These are phyloP conservation scores for Melieria picta DNA, from an alignment of 2,888 invertebrate species.

Conservation along the genomic window DNA sequence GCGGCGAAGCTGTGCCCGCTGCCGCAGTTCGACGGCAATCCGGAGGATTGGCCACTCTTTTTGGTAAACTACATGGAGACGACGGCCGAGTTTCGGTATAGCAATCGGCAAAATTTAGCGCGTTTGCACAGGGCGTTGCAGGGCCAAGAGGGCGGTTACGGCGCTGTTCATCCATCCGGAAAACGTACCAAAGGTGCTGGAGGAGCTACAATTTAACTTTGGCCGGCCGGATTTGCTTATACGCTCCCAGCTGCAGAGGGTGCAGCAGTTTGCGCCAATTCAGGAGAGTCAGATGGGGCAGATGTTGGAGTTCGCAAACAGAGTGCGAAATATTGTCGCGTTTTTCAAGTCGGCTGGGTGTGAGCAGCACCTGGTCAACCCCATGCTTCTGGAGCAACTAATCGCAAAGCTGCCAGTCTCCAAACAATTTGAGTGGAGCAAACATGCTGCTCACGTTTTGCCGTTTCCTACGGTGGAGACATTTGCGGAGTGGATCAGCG, in stretches of 20 bases:
- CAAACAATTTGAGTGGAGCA: slow-evolving; percentile 7
- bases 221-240: slow-evolving; percentile 35
- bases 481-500: not conserved
- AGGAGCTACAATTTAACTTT: slow-evolving; percentile 37
- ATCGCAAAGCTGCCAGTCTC: slow-evolving; percentile 3
- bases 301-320: not conserved
- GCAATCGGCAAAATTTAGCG: slow-evolving; percentile 33
- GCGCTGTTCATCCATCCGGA: slow-evolving; percentile 29
- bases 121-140: slow-evolving; percentile 29
- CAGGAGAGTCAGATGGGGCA: not conserved
- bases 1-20: slow-evolving; percentile 9
- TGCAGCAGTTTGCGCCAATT: not conserved
- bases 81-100: slow-evolving; percentile 21
- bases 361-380: not conserved
- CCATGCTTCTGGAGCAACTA: not conserved
- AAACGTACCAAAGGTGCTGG: slow-evolving; percentile 26
- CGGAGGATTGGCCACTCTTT: slow-evolving; percentile 28
- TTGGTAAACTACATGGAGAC: slow-evolving; percentile 17
- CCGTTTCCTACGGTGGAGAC: slow-evolving; percentile 1
- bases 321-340: not conserved
- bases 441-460: not conserved
- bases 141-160: slow-evolving; percentile 12
- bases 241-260: slow-evolving; percentile 20
- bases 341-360: not conserved
- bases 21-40: slow-evolving; percentile 13